A percentile compares a stretch with the other conserved stretches of the same genome.
Evolutionary conservation across 2,113 vertebrate species (phyloP).

Genomic region (Rhea americana): DNA sequence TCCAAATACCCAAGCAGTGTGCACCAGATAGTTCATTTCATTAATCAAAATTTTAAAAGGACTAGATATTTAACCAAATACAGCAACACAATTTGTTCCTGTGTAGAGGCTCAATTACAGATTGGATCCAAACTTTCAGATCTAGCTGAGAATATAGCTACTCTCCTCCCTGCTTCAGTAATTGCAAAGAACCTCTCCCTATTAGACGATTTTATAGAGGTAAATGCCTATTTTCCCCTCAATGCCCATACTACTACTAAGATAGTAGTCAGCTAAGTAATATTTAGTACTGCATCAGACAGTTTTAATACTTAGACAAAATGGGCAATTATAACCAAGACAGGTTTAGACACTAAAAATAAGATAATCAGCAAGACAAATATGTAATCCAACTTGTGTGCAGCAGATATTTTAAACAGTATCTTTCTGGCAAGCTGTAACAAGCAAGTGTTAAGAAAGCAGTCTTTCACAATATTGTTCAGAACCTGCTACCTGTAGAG

Average conservation of each 20-base stretch:
- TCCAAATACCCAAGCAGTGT: background rate
- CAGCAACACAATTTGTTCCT: background rate
- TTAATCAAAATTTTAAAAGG: background rate
- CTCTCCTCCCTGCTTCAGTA: background rate
- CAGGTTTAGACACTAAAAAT: background rate
- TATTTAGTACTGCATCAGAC: fast-evolving
- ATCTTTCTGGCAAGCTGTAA: background rate
- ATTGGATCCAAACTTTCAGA: background rate
- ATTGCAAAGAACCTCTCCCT: background rate
- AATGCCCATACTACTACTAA: background rate
- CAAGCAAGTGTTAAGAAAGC: background rate
- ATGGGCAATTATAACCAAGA: background rate
- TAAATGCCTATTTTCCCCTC: background rate
- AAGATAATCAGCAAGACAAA: constrained; percentile 33
- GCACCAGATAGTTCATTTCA: background rate
- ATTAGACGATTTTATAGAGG: background rate
- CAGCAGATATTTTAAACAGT: background rate
- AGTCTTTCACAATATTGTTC: constrained; percentile 2
- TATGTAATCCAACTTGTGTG: background rate
- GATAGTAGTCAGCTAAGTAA: background rate
- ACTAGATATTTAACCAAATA: background rate
- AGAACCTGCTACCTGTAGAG: background rate
- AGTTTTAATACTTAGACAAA: background rate
- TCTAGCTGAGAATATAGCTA: background rate
- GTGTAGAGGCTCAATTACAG: background rate